Evolutionary conservation across 2,888 invertebrate genomes (phyloP).

Genomic region (Campoplex nolae): DNA sequence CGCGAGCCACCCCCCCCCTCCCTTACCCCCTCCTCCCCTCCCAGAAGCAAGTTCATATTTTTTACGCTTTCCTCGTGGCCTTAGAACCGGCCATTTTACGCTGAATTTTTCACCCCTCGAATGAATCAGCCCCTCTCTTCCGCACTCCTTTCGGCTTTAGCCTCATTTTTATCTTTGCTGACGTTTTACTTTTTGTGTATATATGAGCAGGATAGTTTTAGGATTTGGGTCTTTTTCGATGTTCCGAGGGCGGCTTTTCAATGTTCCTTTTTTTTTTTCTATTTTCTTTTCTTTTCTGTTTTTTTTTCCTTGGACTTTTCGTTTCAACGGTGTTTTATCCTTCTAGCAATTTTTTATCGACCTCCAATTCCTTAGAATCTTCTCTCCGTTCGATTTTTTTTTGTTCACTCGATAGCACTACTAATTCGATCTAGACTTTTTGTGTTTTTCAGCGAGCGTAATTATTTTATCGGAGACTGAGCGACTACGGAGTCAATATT

Average conservation of each 20-base stretch:
- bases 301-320: not conserved
- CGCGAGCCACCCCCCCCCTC: constrained; percentile 68
- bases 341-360: not conserved
- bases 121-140: constrained; percentile 1
- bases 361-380: not conserved
- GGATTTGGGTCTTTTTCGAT: not conserved
- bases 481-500: constrained; percentile 8
- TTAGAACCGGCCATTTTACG: constrained; percentile 81
- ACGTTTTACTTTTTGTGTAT: constrained; percentile 10
- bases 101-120: constrained; percentile 74
- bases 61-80: constrained; percentile 79
- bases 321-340: not conserved
- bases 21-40: constrained; percentile 70
- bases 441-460: not conserved
- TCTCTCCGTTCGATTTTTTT: not conserved
- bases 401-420: not conserved
- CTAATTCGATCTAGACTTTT: constrained; percentile 1
- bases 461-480: constrained; percentile 10
- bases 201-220: constrained; percentile 16
- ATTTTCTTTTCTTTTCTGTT: not conserved
- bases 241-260: not conserved
- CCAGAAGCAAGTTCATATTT: constrained; percentile 74
- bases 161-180: constrained; percentile 46
- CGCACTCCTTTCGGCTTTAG: constrained; percentile 43
- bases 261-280: too few relatives aligned